phyloP scores from a whole-genome alignment of 2,888 invertebrate species.

The Drepana falcataria region DNA sequence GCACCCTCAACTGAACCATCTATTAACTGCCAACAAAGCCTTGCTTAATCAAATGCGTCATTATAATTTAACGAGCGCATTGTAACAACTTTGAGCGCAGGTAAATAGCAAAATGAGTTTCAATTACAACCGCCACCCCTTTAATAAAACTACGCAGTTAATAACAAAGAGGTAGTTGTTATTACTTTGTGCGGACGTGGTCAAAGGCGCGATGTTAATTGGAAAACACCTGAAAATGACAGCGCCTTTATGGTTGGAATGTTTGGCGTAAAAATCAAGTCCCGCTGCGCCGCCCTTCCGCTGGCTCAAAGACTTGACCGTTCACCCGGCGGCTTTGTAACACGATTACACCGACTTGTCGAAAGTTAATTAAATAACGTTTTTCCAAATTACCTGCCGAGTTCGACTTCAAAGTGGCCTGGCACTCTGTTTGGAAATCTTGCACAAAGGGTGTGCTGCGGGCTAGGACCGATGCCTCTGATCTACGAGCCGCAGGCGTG shows the following conservation, averaged over 20 bases:
- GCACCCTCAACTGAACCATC: slow-evolving; percentile 1
- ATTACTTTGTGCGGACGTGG: slow-evolving; percentile 59
- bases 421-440: slow-evolving; percentile 57
- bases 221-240: slow-evolving; percentile 76
- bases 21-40: background rate
- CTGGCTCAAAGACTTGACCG: slow-evolving; percentile 70
- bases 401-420: slow-evolving; percentile 67
- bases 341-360: slow-evolving; percentile 76
- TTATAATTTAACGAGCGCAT: background rate
- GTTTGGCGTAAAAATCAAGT: slow-evolving; percentile 75
- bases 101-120: slow-evolving; percentile 33
- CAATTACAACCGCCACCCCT: slow-evolving; percentile 49
- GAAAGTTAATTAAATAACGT: slow-evolving; percentile 79
- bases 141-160: slow-evolving; percentile 58
- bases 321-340: slow-evolving; percentile 71
- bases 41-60: background rate
- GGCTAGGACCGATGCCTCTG: slow-evolving; percentile 57
- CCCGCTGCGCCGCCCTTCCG: slow-evolving; percentile 37
- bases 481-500: slow-evolving; percentile 42
- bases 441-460: slow-evolving; percentile 66
- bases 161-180: slow-evolving; percentile 60
- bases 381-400: slow-evolving; percentile 75
- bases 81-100: slow-evolving; percentile 7
- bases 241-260: slow-evolving; percentile 69
- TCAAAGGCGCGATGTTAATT: slow-evolving; percentile 76